Percentiles rank a stretch among this genome's conserved stretches.
Conservation (phyloP, 23 tunicate species). For the Phallusia fumigata region DNA sequence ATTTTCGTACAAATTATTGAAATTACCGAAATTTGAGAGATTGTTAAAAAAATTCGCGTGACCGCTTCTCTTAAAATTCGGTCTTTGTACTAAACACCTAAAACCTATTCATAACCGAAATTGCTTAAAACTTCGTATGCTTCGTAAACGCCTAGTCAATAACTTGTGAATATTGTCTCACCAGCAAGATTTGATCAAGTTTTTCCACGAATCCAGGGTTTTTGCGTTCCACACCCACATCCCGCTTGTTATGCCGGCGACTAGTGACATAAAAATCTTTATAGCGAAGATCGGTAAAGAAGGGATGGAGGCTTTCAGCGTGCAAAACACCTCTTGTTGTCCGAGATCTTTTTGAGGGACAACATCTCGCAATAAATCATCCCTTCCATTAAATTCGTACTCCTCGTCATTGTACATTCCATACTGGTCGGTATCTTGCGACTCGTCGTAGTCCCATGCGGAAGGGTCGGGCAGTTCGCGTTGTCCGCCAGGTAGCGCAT, state of each 20-base stretch:
- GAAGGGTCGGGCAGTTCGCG: neutral
- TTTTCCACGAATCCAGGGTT: constrained; percentile 63
- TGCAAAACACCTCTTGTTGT: constrained; percentile 3
- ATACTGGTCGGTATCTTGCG: neutral
- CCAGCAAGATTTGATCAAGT: neutral
- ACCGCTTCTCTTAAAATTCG: too few relatives aligned
- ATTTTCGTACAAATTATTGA: too few relatives aligned
- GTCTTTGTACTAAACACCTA: too few relatives aligned
- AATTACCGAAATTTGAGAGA: too few relatives aligned
- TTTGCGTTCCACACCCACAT: constrained; percentile 86
- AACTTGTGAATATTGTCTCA: neutral
- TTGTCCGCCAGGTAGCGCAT: constrained; percentile 14
- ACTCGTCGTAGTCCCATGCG: constrained; percentile 6
- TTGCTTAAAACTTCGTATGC: too few relatives aligned
- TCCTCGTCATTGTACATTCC: neutral
- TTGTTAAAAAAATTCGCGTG: too few relatives aligned
- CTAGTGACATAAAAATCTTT: constrained; percentile 68
- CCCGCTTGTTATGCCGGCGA: constrained; percentile 70
- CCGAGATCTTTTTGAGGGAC: neutral
- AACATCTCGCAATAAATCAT: neutral
- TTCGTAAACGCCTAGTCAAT: too few relatives aligned
- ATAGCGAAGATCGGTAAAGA: constrained; percentile 40
- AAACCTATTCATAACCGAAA: too few relatives aligned
- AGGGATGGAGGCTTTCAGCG: constrained; percentile 46
- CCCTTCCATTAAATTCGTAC: neutral